These are phyloP conservation scores for Drosophila tani DNA, from an alignment of 1,140 invertebrate genomes.

Conservation along the genomic window DNA sequence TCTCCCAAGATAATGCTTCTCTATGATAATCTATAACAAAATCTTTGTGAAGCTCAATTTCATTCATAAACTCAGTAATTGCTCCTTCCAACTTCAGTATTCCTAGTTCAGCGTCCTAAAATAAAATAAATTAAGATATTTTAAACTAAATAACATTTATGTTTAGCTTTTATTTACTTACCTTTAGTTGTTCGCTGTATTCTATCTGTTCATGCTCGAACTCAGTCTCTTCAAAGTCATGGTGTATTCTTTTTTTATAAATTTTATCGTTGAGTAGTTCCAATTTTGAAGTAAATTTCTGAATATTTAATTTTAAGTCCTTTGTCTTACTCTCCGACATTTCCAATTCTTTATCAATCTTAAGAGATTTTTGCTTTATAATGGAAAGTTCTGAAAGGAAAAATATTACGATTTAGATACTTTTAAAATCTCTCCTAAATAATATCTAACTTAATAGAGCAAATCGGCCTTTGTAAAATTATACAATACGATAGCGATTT, in stretches of 20 bases:
- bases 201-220: constrained; percentile 87
- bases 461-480: too few relatives aligned
- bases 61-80: constrained; percentile 88
- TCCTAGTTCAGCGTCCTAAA: constrained; percentile 88
- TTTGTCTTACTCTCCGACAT: constrained; percentile 86
- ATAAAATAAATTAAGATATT: constrained; percentile 45
- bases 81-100: constrained; percentile 88
- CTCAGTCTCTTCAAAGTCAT: constrained; percentile 87
- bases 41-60: constrained; percentile 88
- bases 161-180: constrained; percentile 74
- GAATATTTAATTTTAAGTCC: constrained; percentile 87
- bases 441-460: too few relatives aligned
- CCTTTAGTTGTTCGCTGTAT: constrained; percentile 86
- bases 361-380: constrained; percentile 90
- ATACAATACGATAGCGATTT: too few relatives aligned
- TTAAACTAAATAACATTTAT: background rate
- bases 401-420: background rate
- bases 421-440: too few relatives aligned
- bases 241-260: constrained; percentile 87
- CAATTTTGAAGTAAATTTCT: constrained; percentile 87
- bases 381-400: constrained; percentile 88
- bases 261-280: constrained; percentile 87
- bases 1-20: constrained; percentile 91
- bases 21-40: constrained; percentile 88
- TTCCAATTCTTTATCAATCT: constrained; percentile 88